Base-by-base conservation (phyloP, 1,140 invertebrate genomes). In the Catajapyx aquilonaris region DNA sequence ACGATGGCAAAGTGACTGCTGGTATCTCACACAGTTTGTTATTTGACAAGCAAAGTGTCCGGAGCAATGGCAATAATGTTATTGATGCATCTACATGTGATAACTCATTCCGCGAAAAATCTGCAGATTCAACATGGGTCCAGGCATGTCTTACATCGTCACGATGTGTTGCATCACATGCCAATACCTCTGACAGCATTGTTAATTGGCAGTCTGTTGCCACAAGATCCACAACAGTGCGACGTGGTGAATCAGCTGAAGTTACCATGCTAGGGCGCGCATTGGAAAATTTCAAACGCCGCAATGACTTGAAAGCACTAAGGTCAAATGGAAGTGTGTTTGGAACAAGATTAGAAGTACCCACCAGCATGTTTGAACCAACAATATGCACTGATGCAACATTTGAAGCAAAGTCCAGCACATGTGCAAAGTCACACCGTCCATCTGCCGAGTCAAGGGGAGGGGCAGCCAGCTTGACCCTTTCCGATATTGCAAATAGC, bases 371-470 rank as follows among this genome's bases (percentile, higher is more conserved):
- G 32, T 61, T 57, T 41, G 63, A 74, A 1, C 80, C 78, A 50
- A 72, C 61, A 7, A 91, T 69, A 34, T 66, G 62, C 1, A 88
- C 52, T 10, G 55, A 61, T 15, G 61, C 64, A 5, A 87, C 50
- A 46, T 79, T 72, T 1, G 76, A 77, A 52, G 80, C 80, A 50
- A 86, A 83, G 52, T 94, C 87, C 37, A 94, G 52, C 4, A 93
- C 72, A 52, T 91, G 81, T 46, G 81, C 84, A 41, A 93, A 78
- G 56, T 93, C 81, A 48, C 73, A 74, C 48, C 64, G 62, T 45
- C 71, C 67, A 41, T 73, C 72, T 38, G 65, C 56, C 32, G 73
- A 69, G 59, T 78, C 69, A 34, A 70, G 59, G 2, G 69, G 62
- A 15, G 85, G 78, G 54, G 85, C 81, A 1, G 85, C 78, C 44